Evolutionary conservation across 2,888 invertebrate species (phyloP), one percentile per base, ranked within the genome.

Genomic region (Yponomeuta plumbellus): DNA sequence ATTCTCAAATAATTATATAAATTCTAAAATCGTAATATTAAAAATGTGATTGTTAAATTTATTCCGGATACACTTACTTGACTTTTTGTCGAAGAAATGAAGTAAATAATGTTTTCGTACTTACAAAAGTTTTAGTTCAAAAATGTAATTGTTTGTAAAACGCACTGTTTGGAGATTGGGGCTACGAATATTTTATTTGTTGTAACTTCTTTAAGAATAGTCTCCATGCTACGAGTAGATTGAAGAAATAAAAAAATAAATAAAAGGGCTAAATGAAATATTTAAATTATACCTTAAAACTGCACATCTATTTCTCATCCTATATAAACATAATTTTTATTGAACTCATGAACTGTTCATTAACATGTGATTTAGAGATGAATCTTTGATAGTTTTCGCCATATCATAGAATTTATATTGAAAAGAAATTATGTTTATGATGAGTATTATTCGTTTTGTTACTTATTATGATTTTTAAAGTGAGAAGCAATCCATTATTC

Each of bases 341-440:
- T 44, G 26, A 44, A 11, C 44, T 44, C 44, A 44, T 44, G 10
- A 8, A 44, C 44, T 44, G 4, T 44, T 44, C 1, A 44, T 44
- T 13, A 44, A 44, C 10, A 44, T 44, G 3, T 44, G 44, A 44
- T 44, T 44, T 44, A 44, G 44, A 44, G 10, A 13, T 2, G 13
- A 44, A 44, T 44, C 74, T 68, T 79, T 76, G 74, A 72, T 71
- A 70, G 74, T 73, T 76, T 79, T 75, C 81, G 77, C 80, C 83
- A 83, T 84, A 82, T 83, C 81, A 82, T 80, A 79, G 73, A 67
- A 69, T 69, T 76, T 77, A 75, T 71, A 67, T 73, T 71, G 68
- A 68, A 70, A 69, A 68, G 68, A 68, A 73, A 70, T 69, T 71
- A 66, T 61, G 61, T 40, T 44, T 44, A 63, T 63, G 13, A 20